Conservation (phyloP, 2,888 invertebrate genomes). For the Punctoribates punctum region DNA sequence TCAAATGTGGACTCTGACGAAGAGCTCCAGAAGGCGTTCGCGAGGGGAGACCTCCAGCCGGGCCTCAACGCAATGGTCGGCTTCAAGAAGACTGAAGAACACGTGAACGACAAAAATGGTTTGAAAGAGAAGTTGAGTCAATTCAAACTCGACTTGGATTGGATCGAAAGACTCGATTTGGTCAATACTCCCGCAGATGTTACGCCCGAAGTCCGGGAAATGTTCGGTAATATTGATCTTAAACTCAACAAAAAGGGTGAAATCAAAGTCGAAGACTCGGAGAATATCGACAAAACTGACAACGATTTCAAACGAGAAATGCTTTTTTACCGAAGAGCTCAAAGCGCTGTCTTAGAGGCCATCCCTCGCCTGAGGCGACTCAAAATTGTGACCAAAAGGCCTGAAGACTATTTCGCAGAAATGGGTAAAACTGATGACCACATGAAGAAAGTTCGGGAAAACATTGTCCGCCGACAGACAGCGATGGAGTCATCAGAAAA, state of each 20-base stretch:
- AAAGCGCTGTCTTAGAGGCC: slow-evolving; percentile 76
- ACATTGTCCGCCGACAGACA: slow-evolving; percentile 75
- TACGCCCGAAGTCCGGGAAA: slow-evolving; percentile 40
- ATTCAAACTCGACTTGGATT: slow-evolving; percentile 68
- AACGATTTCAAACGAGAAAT: slow-evolving; percentile 89
- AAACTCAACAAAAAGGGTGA: slow-evolving; percentile 46
- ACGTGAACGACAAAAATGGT: slow-evolving; percentile 53
- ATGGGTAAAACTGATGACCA: slow-evolving; percentile 97
- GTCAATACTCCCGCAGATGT: slow-evolving; percentile 57
- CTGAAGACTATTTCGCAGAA: slow-evolving; percentile 96
- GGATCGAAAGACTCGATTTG: slow-evolving; percentile 81
- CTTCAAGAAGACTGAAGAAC: slow-evolving; percentile 52
- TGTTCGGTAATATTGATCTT: slow-evolving; percentile 39
- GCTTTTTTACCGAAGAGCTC: slow-evolving; percentile 60
- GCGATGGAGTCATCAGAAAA: slow-evolving; percentile 83
- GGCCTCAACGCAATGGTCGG: slow-evolving; percentile 64
- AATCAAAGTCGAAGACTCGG: slow-evolving; percentile 47
- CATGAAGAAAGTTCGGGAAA: slow-evolving; percentile 86
- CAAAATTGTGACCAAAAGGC: slow-evolving; percentile 70
- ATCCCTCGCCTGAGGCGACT: slow-evolving; percentile 72
- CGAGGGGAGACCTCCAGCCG: slow-evolving; percentile 76
- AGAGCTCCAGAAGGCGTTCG: slow-evolving; percentile 84
- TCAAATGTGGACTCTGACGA: slow-evolving; percentile 39
- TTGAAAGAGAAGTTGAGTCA: slow-evolving; percentile 68
- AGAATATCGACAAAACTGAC: slow-evolving; percentile 50